A percentile compares a stretch with the other conserved stretches of the same genome.
phyloP scores from a whole-genome alignment of 2,113 vertebrate genomes.

The Atherinomorus stipes region DNA sequence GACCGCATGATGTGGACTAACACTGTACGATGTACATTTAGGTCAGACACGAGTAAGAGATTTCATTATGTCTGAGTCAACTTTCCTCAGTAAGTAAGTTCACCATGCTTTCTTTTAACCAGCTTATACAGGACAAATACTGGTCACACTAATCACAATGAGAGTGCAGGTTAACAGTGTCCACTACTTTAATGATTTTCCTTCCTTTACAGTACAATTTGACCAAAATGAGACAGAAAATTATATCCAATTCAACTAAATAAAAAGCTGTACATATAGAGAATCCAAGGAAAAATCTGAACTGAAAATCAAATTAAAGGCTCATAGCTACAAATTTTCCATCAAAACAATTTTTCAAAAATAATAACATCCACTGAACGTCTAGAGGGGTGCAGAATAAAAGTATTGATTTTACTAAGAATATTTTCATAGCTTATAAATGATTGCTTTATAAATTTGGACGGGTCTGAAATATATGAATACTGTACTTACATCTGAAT shows the following conservation, averaged over 20 bases:
- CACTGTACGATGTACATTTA: constrained; percentile 19
- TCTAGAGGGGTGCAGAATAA: too few species aligned
- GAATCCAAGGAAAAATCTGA: neutral
- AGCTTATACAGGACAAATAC: neutral
- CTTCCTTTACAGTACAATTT: neutral
- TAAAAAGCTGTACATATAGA: neutral
- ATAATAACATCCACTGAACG: too few species aligned
- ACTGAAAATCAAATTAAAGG: neutral
- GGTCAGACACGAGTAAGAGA: constrained; percentile 4
- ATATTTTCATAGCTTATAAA: too few species aligned
- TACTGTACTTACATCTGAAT: too few species aligned
- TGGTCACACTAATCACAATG: neutral
- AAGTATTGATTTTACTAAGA: too few species aligned
- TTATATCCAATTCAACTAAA: too few species aligned
- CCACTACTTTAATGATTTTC: neutral
- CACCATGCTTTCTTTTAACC: neutral
- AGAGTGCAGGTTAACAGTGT: neutral
- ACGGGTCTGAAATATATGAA: too few species aligned
- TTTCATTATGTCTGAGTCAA: neutral
- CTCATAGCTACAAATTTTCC: too few species aligned
- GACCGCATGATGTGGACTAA: constrained; percentile 18
- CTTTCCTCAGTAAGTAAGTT: constrained; percentile 17
- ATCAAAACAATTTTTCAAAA: too few species aligned
- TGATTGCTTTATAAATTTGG: too few species aligned
- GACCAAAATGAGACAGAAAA: too few species aligned